Conservation (phyloP, 37 sponge, comb jelly and placozoan genomes). For the Beroe ovata region DNA sequence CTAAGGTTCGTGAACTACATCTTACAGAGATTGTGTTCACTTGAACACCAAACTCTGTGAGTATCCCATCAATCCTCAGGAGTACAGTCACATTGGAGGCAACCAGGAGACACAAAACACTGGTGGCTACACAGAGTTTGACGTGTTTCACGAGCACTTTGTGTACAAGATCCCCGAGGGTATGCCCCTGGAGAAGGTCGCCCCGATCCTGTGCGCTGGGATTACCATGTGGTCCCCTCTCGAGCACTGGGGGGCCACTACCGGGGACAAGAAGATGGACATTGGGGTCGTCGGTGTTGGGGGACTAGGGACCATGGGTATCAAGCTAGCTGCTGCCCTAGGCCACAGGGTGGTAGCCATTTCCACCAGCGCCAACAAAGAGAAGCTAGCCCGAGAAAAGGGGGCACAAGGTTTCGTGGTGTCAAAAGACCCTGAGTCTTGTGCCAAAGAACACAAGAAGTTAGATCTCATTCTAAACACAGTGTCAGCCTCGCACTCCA, state of each 20-base stretch:
- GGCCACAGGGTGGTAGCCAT: conserved; percentile 52
- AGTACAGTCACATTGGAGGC: conserved; percentile 59
- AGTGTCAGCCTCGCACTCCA: neutral
- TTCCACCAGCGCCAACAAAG: neutral
- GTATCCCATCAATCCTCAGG: neutral
- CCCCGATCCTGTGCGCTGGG: conserved; percentile 39
- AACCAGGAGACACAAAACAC: conserved; percentile 27
- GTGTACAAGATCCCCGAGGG: conserved; percentile 1
- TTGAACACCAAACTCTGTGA: too few species aligned
- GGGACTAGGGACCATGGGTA: conserved; percentile 53
- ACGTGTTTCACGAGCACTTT: conserved; percentile 49
- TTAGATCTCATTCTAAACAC: conserved; percentile 40
- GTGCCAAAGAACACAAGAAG: neutral
- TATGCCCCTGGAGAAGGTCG: conserved; percentile 10
- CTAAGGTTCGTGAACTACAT: too few species aligned
- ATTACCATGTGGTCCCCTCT: conserved; percentile 53
- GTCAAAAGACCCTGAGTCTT: conserved; percentile 5
- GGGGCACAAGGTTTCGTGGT: conserved; percentile 41
- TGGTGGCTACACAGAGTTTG: conserved; percentile 33
- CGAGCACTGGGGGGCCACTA: conserved; percentile 47
- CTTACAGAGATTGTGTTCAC: too few species aligned
- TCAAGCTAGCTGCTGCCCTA: conserved; percentile 40
- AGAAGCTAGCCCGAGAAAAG: neutral
- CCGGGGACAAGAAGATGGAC: conserved; percentile 10
- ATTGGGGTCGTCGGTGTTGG: conserved; percentile 44